Percentiles rank a stretch among this genome's conserved stretches.
Evolutionary conservation across 2,797 vertebrate species (phyloP).

Genomic region (Fistularia commersonii): DNA sequence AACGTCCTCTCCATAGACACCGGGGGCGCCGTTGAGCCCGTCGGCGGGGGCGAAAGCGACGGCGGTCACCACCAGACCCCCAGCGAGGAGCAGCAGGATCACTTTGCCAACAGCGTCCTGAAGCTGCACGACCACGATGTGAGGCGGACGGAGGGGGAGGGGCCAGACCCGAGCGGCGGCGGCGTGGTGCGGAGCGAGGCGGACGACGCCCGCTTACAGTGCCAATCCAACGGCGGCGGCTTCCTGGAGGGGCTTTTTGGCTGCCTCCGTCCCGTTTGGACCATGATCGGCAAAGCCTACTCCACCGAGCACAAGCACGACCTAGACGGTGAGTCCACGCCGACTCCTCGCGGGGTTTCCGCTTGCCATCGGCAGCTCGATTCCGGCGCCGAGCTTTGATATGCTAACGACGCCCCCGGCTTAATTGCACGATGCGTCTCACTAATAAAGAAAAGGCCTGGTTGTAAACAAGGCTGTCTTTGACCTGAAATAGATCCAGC

Average conservation of each 20-base stretch:
- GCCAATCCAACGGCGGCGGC: conserved; percentile 81
- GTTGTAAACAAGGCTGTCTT: conserved; percentile 60
- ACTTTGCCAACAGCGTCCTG: conserved; percentile 85
- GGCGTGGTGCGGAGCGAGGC: conserved; percentile 68
- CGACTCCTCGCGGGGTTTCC: conserved; percentile 2
- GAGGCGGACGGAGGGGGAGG: conserved; percentile 59
- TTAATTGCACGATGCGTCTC: background rate
- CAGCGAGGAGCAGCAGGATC: conserved; percentile 77
- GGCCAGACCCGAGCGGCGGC: conserved; percentile 49
- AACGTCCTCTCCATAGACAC: conserved; percentile 87
- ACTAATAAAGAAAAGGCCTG: conserved; percentile 23
- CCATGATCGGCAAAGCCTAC: conserved; percentile 95
- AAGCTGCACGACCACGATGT: conserved; percentile 84
- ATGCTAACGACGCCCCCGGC: background rate
- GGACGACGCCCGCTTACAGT: conserved; percentile 77
- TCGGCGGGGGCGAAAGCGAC: conserved; percentile 28
- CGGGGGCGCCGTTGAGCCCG: conserved; percentile 63
- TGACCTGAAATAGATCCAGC: conserved; percentile 41
- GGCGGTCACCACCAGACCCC: conserved; percentile 73
- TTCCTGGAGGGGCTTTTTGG: conserved; percentile 94
- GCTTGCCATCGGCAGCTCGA: no score
- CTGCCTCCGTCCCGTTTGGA: conserved; percentile 92
- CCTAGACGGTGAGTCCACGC: conserved; percentile 78
- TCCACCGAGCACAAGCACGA: conserved; percentile 91
- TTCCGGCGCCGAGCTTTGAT: no score